These are phyloP conservation scores for Oryzias sinensis DNA, from an alignment of 2,797 vertebrate species.

Conservation along the genomic window DNA sequence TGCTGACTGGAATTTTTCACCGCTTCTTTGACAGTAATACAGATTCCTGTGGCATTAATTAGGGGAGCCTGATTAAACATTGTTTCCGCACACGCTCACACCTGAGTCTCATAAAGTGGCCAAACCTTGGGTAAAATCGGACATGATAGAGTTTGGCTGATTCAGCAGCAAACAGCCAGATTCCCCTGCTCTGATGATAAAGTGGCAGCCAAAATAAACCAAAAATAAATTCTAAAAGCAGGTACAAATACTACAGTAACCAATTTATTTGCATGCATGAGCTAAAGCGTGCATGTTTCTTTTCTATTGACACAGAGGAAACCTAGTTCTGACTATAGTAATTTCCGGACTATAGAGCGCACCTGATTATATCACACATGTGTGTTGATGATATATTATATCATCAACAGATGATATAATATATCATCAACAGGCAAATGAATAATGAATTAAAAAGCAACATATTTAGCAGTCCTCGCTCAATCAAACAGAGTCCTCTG, in stretches of 20 bases:
- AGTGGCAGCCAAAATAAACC: neutral
- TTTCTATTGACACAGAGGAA: neutral
- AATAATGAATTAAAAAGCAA: too few species aligned
- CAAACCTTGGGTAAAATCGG: too few species aligned
- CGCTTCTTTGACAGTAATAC: slow-evolving; percentile 5
- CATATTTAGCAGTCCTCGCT: too few species aligned
- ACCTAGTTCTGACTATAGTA: neutral
- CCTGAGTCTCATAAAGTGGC: too few species aligned
- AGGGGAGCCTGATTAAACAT: slow-evolving; percentile 3
- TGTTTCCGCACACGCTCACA: neutral
- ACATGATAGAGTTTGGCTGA: neutral
- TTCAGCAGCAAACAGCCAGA: neutral
- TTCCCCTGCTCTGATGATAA: neutral
- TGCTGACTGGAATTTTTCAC: slow-evolving; percentile 13
- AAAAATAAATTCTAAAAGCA: neutral
- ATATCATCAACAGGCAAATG: too few species aligned
- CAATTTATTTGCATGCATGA: slow-evolving; percentile 1
- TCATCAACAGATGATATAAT: too few species aligned
- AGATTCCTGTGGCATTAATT: slow-evolving; percentile 11
- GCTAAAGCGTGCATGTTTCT: slow-evolving; percentile 1
- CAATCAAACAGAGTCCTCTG: too few species aligned
- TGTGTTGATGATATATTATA: too few species aligned
- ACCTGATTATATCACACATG: too few species aligned
- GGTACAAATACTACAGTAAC: slow-evolving; percentile 4
- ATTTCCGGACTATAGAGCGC: too few species aligned